These are phyloP conservation scores for Sarcophilus harrisii DNA, from an alignment of 2,797 vertebrate genomes.

Conservation along the genomic window DNA sequence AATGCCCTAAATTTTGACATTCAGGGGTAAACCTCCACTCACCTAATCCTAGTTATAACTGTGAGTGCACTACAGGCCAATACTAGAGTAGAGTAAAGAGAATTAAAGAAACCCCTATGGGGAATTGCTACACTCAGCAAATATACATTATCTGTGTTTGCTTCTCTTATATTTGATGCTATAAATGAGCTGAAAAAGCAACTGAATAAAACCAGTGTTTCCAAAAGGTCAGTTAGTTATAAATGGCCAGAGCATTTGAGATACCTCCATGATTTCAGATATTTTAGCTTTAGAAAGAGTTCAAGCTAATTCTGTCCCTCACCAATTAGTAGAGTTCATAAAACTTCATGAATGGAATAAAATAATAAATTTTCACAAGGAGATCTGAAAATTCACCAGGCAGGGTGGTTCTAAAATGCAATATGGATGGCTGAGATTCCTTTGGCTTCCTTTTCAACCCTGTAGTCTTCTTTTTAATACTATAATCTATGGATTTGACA, in stretches of 20 bases:
- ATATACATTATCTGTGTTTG: not conserved
- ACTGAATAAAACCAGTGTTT: conserved; percentile 41
- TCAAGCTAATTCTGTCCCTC: conserved; percentile 50
- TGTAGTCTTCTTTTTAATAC: conserved; percentile 46
- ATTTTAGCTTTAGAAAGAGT: conserved; percentile 48
- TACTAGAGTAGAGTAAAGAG: not conserved
- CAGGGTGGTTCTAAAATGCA: conserved; percentile 39
- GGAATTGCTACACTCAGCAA: not conserved
- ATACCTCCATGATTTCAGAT: conserved; percentile 60
- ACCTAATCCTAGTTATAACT: not conserved
- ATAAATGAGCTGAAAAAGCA: conserved; percentile 1
- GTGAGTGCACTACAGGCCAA: not conserved
- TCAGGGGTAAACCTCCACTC: not conserved
- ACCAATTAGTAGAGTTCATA: not conserved
- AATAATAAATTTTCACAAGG: not conserved
- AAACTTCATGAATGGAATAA: conserved; percentile 42
- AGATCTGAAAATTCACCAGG: conserved; percentile 65
- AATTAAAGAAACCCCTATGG: not conserved
- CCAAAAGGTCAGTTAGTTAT: conserved; percentile 28
- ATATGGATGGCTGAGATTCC: conserved; percentile 26
- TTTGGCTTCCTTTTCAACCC: conserved; percentile 57
- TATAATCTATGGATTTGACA: conserved; percentile 4
- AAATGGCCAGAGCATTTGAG: conserved; percentile 29
- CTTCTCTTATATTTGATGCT: not conserved
- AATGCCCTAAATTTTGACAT: not conserved